A percentile compares a stretch with the other conserved stretches of the same genome.
Evolutionary conservation across 2,797 vertebrate species (phyloP).

Genomic region (Pantherophis alleghaniensis): DNA sequence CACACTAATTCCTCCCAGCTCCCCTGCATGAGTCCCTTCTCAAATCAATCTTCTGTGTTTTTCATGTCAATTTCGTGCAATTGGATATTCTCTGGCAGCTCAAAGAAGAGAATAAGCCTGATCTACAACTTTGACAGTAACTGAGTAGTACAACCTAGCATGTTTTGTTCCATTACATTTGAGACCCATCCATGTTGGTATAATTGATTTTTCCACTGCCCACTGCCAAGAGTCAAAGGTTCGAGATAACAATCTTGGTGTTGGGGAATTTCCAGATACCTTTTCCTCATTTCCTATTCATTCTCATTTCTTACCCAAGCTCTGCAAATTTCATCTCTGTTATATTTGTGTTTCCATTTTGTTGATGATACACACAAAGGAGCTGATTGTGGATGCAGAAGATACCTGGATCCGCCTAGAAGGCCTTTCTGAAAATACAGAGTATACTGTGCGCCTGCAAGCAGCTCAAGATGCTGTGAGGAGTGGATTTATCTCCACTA

Average conservation of each 20-base stretch:
- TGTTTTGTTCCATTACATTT: not conserved
- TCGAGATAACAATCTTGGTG: not conserved
- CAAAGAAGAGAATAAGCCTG: not conserved
- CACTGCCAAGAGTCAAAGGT: not conserved
- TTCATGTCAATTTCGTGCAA: not conserved
- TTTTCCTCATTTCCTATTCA: slow-evolving; percentile 33
- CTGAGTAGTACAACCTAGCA: too few species aligned
- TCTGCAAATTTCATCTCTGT: slow-evolving; percentile 14
- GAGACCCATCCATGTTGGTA: not conserved
- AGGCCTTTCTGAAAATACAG: slow-evolving; percentile 88
- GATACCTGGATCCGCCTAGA: slow-evolving; percentile 97
- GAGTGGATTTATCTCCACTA: slow-evolving; percentile 81
- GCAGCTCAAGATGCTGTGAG: slow-evolving; percentile 84
- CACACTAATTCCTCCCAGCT: not conserved
- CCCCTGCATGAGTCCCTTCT: not conserved
- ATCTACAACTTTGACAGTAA: not conserved
- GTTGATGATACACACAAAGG: slow-evolving; percentile 70
- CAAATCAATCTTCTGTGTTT: not conserved
- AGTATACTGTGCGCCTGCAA: slow-evolving; percentile 89
- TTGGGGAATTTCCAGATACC: slow-evolving; percentile 22
- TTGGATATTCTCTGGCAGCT: not conserved
- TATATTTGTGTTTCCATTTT: slow-evolving; percentile 32
- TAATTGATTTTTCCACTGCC: not conserved
- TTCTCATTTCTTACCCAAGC: slow-evolving; percentile 38
- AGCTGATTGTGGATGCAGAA: slow-evolving; percentile 94